phyloP scores from a whole-genome alignment of 1,140 invertebrate genomes.

The Cyrtorhinus lividipennis region DNA sequence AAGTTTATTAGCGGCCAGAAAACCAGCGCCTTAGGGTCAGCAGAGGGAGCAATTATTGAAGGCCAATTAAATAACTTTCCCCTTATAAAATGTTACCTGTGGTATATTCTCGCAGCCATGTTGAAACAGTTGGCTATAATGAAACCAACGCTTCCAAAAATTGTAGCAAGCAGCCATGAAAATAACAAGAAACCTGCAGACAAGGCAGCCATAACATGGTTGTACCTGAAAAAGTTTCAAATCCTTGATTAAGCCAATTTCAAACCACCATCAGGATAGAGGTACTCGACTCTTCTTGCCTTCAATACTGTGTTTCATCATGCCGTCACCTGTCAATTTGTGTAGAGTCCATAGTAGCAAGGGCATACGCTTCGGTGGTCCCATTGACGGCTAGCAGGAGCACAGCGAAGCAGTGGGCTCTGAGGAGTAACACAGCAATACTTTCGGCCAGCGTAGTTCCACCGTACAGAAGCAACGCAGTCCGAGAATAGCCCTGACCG shows the following conservation, averaged over 20 bases:
- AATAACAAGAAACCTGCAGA: constrained; percentile 69
- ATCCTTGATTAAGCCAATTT: too few relatives aligned
- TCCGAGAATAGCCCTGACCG: constrained; percentile 76
- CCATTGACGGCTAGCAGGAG: constrained; percentile 85
- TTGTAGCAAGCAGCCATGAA: constrained; percentile 62
- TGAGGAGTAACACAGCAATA: constrained; percentile 52
- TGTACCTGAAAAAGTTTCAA: constrained; percentile 67
- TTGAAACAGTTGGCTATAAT: constrained; percentile 90
- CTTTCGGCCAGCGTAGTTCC: constrained; percentile 57
- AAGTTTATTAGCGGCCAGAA: too few relatives aligned
- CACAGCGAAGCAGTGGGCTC: constrained; percentile 80
- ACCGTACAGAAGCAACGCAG: constrained; percentile 75
- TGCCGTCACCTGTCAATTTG: constrained; percentile 63
- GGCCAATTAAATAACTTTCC: too few relatives aligned
- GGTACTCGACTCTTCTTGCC: too few relatives aligned
- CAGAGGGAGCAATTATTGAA: too few relatives aligned
- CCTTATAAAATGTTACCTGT: constrained; percentile 43
- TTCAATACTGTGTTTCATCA: too few relatives aligned
- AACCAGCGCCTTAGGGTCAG: too few relatives aligned
- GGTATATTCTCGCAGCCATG: constrained; percentile 68
- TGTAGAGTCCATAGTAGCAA: constrained; percentile 82
- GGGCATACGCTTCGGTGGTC: constrained; percentile 88
- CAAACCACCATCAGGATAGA: too few relatives aligned
- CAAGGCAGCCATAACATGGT: constrained; percentile 74
- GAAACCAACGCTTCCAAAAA: constrained; percentile 80